Conservation (phyloP, 35 echinoderm and acorn worm species). For the Apostichopus californicus region DNA sequence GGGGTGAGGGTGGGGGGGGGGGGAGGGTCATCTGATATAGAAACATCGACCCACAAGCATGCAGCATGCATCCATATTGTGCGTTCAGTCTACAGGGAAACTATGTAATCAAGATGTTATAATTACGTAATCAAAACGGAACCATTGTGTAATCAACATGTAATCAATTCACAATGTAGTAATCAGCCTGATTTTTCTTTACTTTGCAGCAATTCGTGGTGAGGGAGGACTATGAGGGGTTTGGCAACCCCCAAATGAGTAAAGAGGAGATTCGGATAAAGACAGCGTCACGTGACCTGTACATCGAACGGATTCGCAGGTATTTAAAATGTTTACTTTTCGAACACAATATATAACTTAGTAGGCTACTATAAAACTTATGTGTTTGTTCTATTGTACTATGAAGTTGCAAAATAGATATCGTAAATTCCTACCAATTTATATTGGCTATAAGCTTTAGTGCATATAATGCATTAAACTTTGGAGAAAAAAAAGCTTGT, state of each 20-base stretch:
- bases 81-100: background rate
- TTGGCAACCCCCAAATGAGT: background rate
- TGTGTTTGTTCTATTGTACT: no score
- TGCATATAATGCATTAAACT: no score
- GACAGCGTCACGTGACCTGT: background rate
- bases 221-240: conserved; percentile 12
- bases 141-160: background rate
- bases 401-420: no score
- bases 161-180: background rate
- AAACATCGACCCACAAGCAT: no score
- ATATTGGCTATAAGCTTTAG: no score
- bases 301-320: conserved; percentile 37
- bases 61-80: no score
- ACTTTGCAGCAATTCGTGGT: background rate
- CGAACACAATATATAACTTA: no score
- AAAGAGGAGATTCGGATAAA: background rate
- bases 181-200: background rate
- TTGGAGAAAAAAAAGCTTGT: no score
- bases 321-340: background rate
- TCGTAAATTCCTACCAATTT: no score
- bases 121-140: background rate
- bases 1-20: no score
- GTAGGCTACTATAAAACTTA: no score
- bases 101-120: background rate
- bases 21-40: no score